Percentiles rank a stretch among this genome's conserved stretches.
These are phyloP conservation scores for Dromiciops gliroides DNA, from an alignment of 2,113 vertebrate species.

Conservation along the genomic window DNA sequence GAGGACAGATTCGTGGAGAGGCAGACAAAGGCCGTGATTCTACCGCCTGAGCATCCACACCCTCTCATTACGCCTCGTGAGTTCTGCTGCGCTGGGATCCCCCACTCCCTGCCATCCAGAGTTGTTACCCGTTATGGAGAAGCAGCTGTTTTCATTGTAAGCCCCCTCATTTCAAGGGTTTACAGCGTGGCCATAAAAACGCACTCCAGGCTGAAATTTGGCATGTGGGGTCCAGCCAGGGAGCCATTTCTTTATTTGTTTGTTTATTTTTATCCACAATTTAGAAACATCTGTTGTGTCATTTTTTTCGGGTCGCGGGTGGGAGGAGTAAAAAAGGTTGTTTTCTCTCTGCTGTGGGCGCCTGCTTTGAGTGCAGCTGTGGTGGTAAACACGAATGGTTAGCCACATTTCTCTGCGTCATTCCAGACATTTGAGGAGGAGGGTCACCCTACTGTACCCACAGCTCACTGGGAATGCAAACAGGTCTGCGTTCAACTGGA, in stretches of 20 bases:
- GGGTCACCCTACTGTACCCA: slow-evolving; percentile 15
- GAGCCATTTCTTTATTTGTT: slow-evolving; percentile 74
- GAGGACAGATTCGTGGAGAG: not conserved
- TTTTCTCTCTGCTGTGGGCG: slow-evolving; percentile 29
- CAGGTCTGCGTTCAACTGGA: not conserved
- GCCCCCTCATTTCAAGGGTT: slow-evolving; percentile 63
- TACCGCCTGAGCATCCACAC: fast-evolving
- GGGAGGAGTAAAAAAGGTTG: slow-evolving; percentile 50
- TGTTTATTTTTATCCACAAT: slow-evolving; percentile 74
- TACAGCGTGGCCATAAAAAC: slow-evolving; percentile 54
- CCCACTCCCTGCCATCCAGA: not conserved
- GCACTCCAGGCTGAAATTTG: slow-evolving; percentile 68
- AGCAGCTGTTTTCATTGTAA: slow-evolving; percentile 67
- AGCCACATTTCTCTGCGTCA: slow-evolving; percentile 7
- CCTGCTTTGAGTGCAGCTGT: not conserved
- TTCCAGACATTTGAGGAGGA: not conserved
- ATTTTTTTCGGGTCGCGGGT: slow-evolving; percentile 63
- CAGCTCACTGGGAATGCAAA: slow-evolving; percentile 30
- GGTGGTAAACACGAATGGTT: slow-evolving; percentile 9
- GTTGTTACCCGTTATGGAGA: slow-evolving; percentile 26
- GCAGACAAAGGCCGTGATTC: not conserved
- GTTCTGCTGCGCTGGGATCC: not conserved
- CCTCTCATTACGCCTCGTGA: slow-evolving; percentile 4
- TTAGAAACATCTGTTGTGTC: slow-evolving; percentile 70
- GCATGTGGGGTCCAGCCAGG: slow-evolving; percentile 56